Base-by-base conservation (phyloP, 2,888 invertebrate genomes). In the Andrena bicolor region DNA sequence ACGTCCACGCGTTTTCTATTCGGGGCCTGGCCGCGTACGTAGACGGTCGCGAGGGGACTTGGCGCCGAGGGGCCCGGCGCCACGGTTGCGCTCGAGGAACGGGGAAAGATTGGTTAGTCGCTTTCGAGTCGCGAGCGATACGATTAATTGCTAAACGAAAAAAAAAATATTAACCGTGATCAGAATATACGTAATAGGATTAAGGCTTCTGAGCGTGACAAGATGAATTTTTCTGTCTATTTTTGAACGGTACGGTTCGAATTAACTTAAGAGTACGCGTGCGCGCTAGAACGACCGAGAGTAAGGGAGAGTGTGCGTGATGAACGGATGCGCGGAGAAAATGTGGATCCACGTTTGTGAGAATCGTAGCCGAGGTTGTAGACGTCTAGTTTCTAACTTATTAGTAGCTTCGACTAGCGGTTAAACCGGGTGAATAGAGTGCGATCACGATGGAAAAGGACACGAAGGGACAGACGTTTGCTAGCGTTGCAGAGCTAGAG, bases 161-260 rank as follows among this genome's bases (percentile, higher is more conserved):
- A 85, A 53, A 86, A 16, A 41, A 85, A 53, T 86, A 84, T 84
- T 88, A 91, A 92, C 91, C 93, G 94, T 93, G 94, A 94, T 94
- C 90, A 92, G 89, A 82, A 93, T 93, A 94, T 94, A 94, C 94
- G 94, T 94, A 94, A 94, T 94, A 94, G 93, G 87, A 83, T 91
- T 91, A 92, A 91, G 91, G 79, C 87, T 90, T 81, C 72, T 87
- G 88, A 86, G 87, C 90, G 88, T 84, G 84, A 84, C 85, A 88
- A 86, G 74, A 88, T 84, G 83, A 88, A 78, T 90, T 92, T 92
- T 86, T 93, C 91, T 92, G 92, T 93, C 93, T 94, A 93, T 93
- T 94, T 94, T 93, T 93, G 92, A 93, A 93, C 87, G 89, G 91
- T 89, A 89, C 82, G 84, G 88, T 89, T 84, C 77, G 81, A 69